Conservation (phyloP, 2,113 vertebrate species). For the Ancistrus triradiatus region DNA sequence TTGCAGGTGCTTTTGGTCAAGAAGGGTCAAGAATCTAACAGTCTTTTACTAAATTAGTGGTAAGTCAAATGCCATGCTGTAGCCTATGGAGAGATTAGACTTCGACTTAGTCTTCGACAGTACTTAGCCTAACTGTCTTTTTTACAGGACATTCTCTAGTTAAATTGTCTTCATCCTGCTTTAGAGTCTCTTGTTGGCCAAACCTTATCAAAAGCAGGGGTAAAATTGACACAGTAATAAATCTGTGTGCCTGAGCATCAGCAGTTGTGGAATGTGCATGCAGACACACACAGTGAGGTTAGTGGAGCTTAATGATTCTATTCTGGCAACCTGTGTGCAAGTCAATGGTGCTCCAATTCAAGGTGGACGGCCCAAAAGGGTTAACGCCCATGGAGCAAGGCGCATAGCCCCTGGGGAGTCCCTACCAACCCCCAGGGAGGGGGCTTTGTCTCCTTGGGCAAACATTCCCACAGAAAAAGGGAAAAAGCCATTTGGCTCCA, state of each 20-base stretch:
- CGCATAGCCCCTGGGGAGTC: conserved; percentile 42
- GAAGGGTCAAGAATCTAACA: conserved; percentile 40
- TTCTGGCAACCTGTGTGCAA: conserved; percentile 46
- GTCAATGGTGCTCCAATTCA: conserved; percentile 49
- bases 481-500: conserved; percentile 83
- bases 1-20: conserved; percentile 44
- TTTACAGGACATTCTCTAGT: conserved; percentile 1
- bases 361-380: conserved; percentile 46
- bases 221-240: conserved; percentile 26
- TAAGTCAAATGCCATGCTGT: conserved; percentile 4
- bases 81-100: neutral
- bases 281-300: conserved; percentile 52
- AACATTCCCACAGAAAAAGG: conserved; percentile 82
- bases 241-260: conserved; percentile 39
- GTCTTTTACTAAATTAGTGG: conserved; percentile 44
- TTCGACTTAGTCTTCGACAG: neutral
- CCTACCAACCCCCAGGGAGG: conserved; percentile 40
- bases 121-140: too few relatives aligned
- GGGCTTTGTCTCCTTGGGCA: conserved; percentile 72
- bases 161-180: conserved; percentile 3
- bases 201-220: too few relatives aligned
- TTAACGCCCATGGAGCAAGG: conserved; percentile 49
- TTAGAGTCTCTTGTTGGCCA: too few relatives aligned
- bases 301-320: conserved; percentile 56
- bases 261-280: too few relatives aligned